Evolutionary conservation across 2,888 invertebrate genomes (phyloP).

Genomic region (Meloe dianella): DNA sequence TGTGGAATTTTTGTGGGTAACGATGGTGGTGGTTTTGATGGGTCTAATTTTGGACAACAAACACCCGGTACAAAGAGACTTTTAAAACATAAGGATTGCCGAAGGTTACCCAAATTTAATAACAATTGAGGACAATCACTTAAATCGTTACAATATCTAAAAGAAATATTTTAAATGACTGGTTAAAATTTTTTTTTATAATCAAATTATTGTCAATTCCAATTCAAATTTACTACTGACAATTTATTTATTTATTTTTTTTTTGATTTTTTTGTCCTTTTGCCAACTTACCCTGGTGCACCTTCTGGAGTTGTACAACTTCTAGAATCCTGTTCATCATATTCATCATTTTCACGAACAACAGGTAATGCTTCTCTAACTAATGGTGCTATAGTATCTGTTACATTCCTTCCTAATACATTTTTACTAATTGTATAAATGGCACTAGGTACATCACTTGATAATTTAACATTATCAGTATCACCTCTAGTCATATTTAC

Average conservation of each 20-base stretch:
- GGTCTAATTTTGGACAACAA: slow-evolving; percentile 72
- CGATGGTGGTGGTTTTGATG: slow-evolving; percentile 55
- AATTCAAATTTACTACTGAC: slow-evolving; percentile 1
- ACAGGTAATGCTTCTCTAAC: slow-evolving; percentile 61
- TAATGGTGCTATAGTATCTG: slow-evolving; percentile 79
- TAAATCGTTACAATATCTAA: slow-evolving; percentile 77
- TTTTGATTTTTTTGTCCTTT: too few species aligned
- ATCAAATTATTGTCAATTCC: slow-evolving; percentile 10
- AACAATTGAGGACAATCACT: slow-evolving; percentile 87
- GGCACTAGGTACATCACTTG: slow-evolving; percentile 72
- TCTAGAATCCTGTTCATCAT: slow-evolving; percentile 62
- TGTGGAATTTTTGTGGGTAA: slow-evolving; percentile 11
- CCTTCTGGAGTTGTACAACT: slow-evolving; percentile 86
- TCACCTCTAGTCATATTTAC: slow-evolving; percentile 76
- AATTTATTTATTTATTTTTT: slow-evolving; percentile 4
- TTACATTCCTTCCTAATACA: slow-evolving; percentile 78
- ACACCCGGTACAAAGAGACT: slow-evolving; percentile 91
- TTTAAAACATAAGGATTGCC: slow-evolving; percentile 90
- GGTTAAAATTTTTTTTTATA: too few species aligned
- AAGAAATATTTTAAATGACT: slow-evolving; percentile 39
- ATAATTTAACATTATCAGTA: slow-evolving; percentile 51
- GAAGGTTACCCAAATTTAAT: slow-evolving; percentile 78
- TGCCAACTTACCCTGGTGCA: slow-evolving; percentile 69
- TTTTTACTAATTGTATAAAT: slow-evolving; percentile 82
- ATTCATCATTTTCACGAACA: slow-evolving; percentile 48